These are phyloP conservation scores for Chelmon rostratus DNA, from an alignment of 2,797 vertebrate genomes.

Conservation along the genomic window DNA sequence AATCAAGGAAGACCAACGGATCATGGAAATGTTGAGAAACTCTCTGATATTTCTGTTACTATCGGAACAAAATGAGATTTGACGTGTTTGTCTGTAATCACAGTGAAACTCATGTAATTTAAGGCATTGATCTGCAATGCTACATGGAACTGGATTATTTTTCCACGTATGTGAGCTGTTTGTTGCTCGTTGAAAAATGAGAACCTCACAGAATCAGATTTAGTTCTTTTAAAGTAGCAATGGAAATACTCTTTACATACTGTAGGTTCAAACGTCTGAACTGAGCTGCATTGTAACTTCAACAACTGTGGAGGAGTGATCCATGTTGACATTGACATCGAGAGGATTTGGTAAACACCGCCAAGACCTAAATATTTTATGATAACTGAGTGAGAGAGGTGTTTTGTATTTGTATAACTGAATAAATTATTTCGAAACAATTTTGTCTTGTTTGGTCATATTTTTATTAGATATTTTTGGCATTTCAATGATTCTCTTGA, in stretches of 20 bases:
- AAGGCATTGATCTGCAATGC: slow-evolving; percentile 30
- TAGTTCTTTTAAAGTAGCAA: slow-evolving; percentile 63
- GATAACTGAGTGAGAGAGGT: slow-evolving; percentile 70
- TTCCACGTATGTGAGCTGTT: slow-evolving; percentile 21
- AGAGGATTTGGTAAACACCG: slow-evolving; percentile 43
- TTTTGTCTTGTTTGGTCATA: neutral
- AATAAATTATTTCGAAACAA: slow-evolving; percentile 85
- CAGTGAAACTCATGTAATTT: slow-evolving; percentile 20
- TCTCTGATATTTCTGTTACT: slow-evolving; percentile 26
- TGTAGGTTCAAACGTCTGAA: slow-evolving; percentile 43
- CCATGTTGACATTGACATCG: slow-evolving; percentile 15
- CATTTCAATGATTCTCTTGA: slow-evolving; percentile 2
- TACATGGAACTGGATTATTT: slow-evolving; percentile 51
- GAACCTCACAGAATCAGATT: slow-evolving; percentile 50
- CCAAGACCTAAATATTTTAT: slow-evolving; percentile 77
- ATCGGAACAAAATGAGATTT: slow-evolving; percentile 37
- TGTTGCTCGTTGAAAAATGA: slow-evolving; percentile 57
- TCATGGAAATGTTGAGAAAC: slow-evolving; percentile 9
- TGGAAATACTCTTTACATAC: slow-evolving; percentile 49
- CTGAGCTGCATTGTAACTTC: slow-evolving; percentile 42
- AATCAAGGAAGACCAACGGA: slow-evolving; percentile 12
- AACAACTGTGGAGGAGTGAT: slow-evolving; percentile 32
- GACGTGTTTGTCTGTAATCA: slow-evolving; percentile 31
- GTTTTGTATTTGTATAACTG: slow-evolving; percentile 84
- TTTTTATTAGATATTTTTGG: slow-evolving; percentile 2